These are phyloP conservation scores for Leptopilina myrica DNA, from an alignment of 2,888 invertebrate species.

Conservation along the genomic window DNA sequence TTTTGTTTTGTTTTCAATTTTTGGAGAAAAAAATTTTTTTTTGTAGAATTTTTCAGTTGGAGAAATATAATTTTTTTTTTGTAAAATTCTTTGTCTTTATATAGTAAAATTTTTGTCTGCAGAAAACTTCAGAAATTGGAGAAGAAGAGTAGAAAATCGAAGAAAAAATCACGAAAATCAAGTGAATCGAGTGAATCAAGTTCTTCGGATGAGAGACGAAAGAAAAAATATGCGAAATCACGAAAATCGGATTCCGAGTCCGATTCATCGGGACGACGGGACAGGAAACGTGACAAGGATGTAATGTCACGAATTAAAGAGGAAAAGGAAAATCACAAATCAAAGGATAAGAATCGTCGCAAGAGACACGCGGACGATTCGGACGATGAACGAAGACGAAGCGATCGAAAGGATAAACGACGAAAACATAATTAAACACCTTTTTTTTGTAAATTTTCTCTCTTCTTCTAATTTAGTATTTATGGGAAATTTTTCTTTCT, in stretches of 20 bases:
- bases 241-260: slow-evolving; percentile 56
- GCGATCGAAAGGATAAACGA: slow-evolving; percentile 53
- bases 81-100: too few relatives aligned
- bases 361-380: slow-evolving; percentile 58
- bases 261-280: slow-evolving; percentile 46
- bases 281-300: slow-evolving; percentile 63
- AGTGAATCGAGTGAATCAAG: slow-evolving; percentile 53
- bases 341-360: slow-evolving; percentile 56
- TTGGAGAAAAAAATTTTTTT: too few relatives aligned
- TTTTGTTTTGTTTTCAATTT: neutral
- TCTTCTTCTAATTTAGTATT: too few relatives aligned
- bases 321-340: slow-evolving; percentile 67
- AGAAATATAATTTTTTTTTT: neutral
- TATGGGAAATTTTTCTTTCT: too few relatives aligned
- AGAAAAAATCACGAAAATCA: slow-evolving; percentile 55
- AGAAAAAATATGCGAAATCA: slow-evolving; percentile 46
- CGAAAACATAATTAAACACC: slow-evolving; percentile 18
- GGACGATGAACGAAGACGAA: slow-evolving; percentile 53
- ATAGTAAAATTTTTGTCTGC: slow-evolving; percentile 62
- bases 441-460: neutral
- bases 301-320: slow-evolving; percentile 56
- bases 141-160: slow-evolving; percentile 70
- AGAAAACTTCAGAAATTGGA: slow-evolving; percentile 85
- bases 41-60: too few relatives aligned
- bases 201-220: slow-evolving; percentile 49